These are phyloP conservation scores for Oreochromis aureus DNA, from an alignment of 2,113 vertebrate genomes.

Conservation along the genomic window DNA sequence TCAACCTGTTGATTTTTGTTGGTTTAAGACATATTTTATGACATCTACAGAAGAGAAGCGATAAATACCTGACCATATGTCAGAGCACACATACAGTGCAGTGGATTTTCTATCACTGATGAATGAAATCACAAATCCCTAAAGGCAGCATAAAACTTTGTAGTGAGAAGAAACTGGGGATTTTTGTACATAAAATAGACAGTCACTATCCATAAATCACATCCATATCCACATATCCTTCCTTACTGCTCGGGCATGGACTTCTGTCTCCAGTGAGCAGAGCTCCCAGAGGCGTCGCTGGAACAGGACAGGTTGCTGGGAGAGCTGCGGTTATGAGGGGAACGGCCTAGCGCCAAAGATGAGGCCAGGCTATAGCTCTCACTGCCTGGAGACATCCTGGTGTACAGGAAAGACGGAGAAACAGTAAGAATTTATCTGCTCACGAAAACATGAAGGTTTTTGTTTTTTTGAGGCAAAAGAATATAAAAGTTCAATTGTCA, in stretches of 20 bases:
- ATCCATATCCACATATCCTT: not conserved
- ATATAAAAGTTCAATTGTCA: not conserved
- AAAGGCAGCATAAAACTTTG: not conserved
- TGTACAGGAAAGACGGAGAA: not conserved
- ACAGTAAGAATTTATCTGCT: not conserved
- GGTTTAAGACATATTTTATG: not conserved
- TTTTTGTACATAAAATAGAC: not conserved
- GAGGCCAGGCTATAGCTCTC: slow-evolving; percentile 91
- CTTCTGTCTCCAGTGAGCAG: slow-evolving; percentile 91
- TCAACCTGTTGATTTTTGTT: not conserved
- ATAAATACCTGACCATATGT: not conserved
- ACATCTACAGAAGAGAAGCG: not conserved
- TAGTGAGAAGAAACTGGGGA: not conserved
- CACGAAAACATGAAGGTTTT: not conserved
- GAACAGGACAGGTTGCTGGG: slow-evolving; percentile 94
- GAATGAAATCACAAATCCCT: not conserved
- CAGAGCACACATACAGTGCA: not conserved
- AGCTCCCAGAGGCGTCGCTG: slow-evolving; percentile 87
- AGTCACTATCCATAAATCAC: not conserved
- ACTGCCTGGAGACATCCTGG: slow-evolving; percentile 89
- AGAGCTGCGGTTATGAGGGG: slow-evolving; percentile 91
- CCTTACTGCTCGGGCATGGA: slow-evolving; percentile 98
- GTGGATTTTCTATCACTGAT: not conserved
- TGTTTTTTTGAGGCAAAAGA: not conserved
- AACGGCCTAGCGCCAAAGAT: slow-evolving; percentile 85